A percentile compares a stretch with the other conserved stretches of the same genome.
These are phyloP conservation scores for Bombylius major DNA, from an alignment of 2,888 invertebrate species.

Conservation along the genomic window DNA sequence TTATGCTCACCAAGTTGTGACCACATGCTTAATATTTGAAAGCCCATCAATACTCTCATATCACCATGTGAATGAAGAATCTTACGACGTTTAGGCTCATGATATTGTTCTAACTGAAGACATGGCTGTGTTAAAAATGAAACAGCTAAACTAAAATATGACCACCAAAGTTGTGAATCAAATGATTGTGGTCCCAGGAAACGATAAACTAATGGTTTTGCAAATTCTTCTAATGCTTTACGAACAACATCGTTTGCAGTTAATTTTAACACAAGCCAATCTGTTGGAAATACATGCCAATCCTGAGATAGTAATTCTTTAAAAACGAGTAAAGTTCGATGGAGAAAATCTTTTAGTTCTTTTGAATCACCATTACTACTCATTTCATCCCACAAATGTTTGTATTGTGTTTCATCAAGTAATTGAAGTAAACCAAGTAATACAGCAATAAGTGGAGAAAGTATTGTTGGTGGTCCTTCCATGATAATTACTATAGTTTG, in stretches of 20 bases:
- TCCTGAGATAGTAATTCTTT: constrained; percentile 34
- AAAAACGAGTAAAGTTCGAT: constrained; percentile 56
- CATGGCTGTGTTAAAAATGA: constrained; percentile 69
- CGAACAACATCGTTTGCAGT: constrained; percentile 77
- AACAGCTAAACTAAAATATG: constrained; percentile 68
- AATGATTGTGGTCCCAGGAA: constrained; percentile 65
- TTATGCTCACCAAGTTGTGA: constrained; percentile 78
- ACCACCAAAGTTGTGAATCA: constrained; percentile 64
- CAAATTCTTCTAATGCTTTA: constrained; percentile 74
- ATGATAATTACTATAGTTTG: constrained; percentile 73
- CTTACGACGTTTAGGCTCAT: constrained; percentile 65
- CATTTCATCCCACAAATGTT: constrained; percentile 70
- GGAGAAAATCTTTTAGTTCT: constrained; percentile 73
- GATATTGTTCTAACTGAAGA: constrained; percentile 67
- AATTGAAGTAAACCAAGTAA: constrained; percentile 74
- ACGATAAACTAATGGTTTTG: constrained; percentile 72
- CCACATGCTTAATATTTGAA: constrained; percentile 87
- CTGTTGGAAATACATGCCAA: constrained; percentile 55
- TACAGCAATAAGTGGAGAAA: constrained; percentile 70
- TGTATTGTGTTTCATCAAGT: constrained; percentile 78
- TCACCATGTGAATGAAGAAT: constrained; percentile 71
- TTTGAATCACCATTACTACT: constrained; percentile 48
- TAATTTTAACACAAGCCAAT: constrained; percentile 85
- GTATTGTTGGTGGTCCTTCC: constrained; percentile 58
- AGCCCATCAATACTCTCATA: constrained; percentile 86